Evolutionary conservation across 2,888 invertebrate genomes (phyloP).

Genomic region (Margaritifera margaritifera): DNA sequence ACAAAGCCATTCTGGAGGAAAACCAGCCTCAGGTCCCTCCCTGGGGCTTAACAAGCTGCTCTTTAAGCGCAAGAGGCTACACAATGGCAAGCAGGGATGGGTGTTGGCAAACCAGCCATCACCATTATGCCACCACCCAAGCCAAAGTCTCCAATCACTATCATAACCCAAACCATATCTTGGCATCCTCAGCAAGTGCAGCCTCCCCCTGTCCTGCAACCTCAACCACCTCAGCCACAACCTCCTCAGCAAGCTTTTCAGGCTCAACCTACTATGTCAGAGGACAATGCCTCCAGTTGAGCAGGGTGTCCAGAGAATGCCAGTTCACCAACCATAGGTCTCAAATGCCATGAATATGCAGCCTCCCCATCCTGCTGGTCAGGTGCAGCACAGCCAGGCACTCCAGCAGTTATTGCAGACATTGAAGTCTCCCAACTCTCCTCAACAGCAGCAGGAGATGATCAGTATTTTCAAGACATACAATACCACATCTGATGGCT

Average conservation of each 20-base stretch:
- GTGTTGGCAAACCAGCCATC: conserved; percentile 22
- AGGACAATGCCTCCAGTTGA: conserved; percentile 27
- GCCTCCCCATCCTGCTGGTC: no score
- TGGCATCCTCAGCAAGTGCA: conserved; percentile 29
- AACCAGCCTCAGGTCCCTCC: conserved; percentile 45
- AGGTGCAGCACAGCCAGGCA: conserved; percentile 34
- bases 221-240: conserved; percentile 72
- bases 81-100: conserved; percentile 48
- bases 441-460: conserved; percentile 90
- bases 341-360: no score
- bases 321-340: conserved; percentile 12
- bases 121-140: conserved; percentile 45
- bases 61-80: conserved; percentile 57
- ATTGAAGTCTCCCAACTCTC: conserved; percentile 89
- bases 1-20: conserved; percentile 18
- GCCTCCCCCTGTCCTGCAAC: background rate
- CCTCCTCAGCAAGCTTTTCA: conserved; percentile 90
- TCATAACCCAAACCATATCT: conserved; percentile 20
- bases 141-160: conserved; percentile 12
- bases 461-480: conserved; percentile 92
- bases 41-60: conserved; percentile 57
- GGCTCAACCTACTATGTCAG: conserved; percentile 34
- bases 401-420: conserved; percentile 85
- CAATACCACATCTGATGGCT: conserved; percentile 89
- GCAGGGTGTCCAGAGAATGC: conserved; percentile 28